Evolutionary conservation across 64 coral and sea anemone genomes (phyloP).

Genomic region (Trachythela sp.): DNA sequence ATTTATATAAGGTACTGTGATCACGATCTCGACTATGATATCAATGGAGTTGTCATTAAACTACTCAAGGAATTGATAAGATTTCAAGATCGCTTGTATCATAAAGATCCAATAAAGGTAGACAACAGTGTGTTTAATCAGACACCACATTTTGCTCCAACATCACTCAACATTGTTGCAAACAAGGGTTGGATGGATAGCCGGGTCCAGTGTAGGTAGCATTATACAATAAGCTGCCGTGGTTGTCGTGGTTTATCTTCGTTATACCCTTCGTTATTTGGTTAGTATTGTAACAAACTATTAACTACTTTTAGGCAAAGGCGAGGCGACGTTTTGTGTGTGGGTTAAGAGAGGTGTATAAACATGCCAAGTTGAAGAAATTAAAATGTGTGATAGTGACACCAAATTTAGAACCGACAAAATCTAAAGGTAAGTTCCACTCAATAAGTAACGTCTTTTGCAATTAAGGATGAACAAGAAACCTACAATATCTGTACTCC

Average conservation of each 20-base stretch:
- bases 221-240: too few species aligned
- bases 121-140: background rate
- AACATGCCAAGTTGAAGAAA: slow-evolving; percentile 87
- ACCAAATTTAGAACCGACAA: slow-evolving; percentile 86
- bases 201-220: too few species aligned
- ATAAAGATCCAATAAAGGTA: slow-evolving; percentile 94
- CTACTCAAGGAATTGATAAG: slow-evolving; percentile 76
- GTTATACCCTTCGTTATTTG: background rate
- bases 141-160: too few species aligned
- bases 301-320: slow-evolving; percentile 59
- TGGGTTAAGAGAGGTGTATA: slow-evolving; percentile 80
- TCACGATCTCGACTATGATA: slow-evolving; percentile 77
- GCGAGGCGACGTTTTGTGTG: slow-evolving; percentile 81
- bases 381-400: slow-evolving; percentile 94
- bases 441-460: too few species aligned
- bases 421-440: slow-evolving; percentile 61
- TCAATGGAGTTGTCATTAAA: slow-evolving; percentile 55
- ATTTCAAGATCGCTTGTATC: slow-evolving; percentile 93
- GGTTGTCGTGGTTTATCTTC: too few species aligned
- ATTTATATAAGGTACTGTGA: slow-evolving; percentile 71
- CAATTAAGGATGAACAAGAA: too few species aligned
- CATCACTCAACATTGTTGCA: too few species aligned
- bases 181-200: too few species aligned
- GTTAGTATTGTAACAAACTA: background rate
- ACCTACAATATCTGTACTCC: too few species aligned